phyloP scores from a whole-genome alignment of 2,888 invertebrate species.

The Drosophila pseudotalamancana region DNA sequence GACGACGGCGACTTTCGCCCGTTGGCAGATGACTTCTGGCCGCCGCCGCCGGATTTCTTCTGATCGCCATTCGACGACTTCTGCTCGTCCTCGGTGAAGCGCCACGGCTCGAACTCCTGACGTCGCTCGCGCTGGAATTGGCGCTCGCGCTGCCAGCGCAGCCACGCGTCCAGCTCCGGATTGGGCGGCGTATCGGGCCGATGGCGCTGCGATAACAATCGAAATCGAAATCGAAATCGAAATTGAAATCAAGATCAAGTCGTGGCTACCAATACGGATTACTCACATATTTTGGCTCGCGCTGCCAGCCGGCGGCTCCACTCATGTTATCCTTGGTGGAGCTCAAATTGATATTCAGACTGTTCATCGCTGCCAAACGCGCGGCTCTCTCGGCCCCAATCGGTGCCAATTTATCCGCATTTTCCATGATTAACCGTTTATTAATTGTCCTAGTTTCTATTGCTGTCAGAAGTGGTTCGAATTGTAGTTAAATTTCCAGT shows the following conservation, averaged over 20 bases:
- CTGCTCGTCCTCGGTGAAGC: conserved; percentile 15
- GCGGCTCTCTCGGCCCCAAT: conserved; percentile 40
- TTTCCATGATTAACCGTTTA: conserved; percentile 2
- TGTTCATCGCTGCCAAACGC: conserved; percentile 20
- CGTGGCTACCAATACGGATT: neutral
- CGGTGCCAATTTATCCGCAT: neutral
- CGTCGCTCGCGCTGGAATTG: conserved; percentile 35
- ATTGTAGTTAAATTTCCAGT: conserved; percentile 1
- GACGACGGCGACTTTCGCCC: neutral
- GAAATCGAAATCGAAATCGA: too few species aligned
- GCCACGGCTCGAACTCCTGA: conserved; percentile 22
- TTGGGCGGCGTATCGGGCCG: neutral
- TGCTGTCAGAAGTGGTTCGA: neutral
- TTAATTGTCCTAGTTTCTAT: neutral
- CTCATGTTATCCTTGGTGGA: neutral
- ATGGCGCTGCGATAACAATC: too few species aligned
- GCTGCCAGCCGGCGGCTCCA: neutral
- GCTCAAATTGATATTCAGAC: neutral
- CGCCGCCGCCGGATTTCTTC: neutral
- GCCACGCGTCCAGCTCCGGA: conserved; percentile 19
- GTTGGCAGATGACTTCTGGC: neutral
- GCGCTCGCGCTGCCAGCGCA: conserved; percentile 25
- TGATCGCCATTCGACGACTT: neutral
- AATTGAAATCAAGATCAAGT: too few species aligned
- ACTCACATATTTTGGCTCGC: conserved; percentile 15